Percentiles rank a stretch among this genome's conserved stretches.
phyloP scores from a whole-genome alignment of 2,888 invertebrate species.

The Ophion ventricosus region DNA sequence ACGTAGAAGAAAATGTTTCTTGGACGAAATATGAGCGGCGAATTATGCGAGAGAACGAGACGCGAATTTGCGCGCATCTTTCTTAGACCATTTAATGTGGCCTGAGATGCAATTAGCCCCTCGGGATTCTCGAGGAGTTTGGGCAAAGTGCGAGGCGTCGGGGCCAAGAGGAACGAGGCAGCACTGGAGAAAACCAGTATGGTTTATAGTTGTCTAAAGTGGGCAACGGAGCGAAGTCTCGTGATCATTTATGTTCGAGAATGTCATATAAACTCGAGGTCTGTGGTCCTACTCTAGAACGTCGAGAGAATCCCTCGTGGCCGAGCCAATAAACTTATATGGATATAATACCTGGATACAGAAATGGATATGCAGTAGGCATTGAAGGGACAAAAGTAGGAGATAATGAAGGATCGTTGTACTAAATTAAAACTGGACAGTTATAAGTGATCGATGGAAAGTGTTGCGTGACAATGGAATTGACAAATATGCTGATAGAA shows the following conservation, averaged over 20 bases:
- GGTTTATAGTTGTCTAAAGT: slow-evolving; percentile 16
- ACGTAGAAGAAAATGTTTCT: no score
- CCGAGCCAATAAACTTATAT: slow-evolving; percentile 13
- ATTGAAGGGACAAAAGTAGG: neutral
- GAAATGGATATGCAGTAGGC: neutral
- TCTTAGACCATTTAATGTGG: slow-evolving; percentile 27
- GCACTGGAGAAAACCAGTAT: slow-evolving; percentile 26
- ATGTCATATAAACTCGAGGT: neutral
- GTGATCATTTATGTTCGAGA: slow-evolving; percentile 18
- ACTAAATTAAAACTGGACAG: neutral
- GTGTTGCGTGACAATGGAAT: neutral
- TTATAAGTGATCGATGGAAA: neutral
- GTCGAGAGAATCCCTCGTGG: neutral
- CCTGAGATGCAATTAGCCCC: slow-evolving; percentile 39
- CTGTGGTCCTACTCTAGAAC: neutral
- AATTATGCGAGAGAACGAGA: neutral
- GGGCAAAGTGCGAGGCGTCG: neutral
- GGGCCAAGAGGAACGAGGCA: slow-evolving; percentile 1
- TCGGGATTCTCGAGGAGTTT: slow-evolving; percentile 3
- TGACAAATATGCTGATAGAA: neutral
- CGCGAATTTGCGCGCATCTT: slow-evolving; percentile 2
- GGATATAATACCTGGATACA: slow-evolving; percentile 20
- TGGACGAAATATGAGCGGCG: neutral
- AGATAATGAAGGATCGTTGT: neutral
- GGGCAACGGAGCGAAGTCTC: neutral